Evolutionary conservation across 2,888 invertebrate genomes (phyloP).

Genomic region (Drosophila mulleri): DNA sequence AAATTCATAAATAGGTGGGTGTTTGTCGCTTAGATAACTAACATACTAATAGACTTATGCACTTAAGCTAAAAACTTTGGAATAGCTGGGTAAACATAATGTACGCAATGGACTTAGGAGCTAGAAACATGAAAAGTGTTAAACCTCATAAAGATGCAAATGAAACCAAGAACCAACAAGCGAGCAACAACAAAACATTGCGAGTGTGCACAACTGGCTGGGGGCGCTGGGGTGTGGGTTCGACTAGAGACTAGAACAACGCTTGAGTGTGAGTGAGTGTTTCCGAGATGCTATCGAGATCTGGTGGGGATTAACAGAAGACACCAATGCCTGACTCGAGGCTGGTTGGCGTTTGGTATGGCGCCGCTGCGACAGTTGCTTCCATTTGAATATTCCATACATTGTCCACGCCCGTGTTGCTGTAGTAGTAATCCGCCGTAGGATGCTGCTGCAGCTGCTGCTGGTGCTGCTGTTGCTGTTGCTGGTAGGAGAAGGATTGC

Average conservation of each 20-base stretch:
- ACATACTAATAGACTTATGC: conserved; percentile 41
- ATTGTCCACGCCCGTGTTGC: conserved; percentile 83
- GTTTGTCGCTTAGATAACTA: conserved; percentile 38
- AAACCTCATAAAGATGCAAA: conserved; percentile 30
- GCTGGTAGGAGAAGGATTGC: conserved; percentile 43
- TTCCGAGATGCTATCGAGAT: conserved; percentile 18
- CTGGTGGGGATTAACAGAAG: conserved; percentile 64
- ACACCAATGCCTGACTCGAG: conserved; percentile 53
- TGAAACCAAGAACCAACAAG: conserved; percentile 36
- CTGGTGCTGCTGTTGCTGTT: conserved; percentile 43
- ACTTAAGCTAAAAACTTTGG: conserved; percentile 69
- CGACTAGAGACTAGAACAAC: conserved; percentile 83
- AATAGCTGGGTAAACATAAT: conserved; percentile 74
- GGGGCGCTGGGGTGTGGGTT: conserved; percentile 27
- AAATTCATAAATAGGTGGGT: conserved; percentile 78
- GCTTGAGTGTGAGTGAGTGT: conserved; percentile 76
- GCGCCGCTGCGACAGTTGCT: conserved; percentile 32
- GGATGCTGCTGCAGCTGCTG: conserved; percentile 46
- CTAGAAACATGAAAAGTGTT: conserved; percentile 56
- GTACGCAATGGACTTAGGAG: conserved; percentile 44
- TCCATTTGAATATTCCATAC: conserved; percentile 84
- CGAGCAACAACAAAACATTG: conserved; percentile 41
- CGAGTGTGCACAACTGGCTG: conserved; percentile 12
- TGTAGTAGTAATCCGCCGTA: conserved; percentile 83
- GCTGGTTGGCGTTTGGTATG: conserved; percentile 49